A percentile compares a stretch with the other conserved stretches of the same genome.
Evolutionary conservation across 2,888 invertebrate genomes (phyloP).

Genomic region (Amblyjoppa fuscipennis): DNA sequence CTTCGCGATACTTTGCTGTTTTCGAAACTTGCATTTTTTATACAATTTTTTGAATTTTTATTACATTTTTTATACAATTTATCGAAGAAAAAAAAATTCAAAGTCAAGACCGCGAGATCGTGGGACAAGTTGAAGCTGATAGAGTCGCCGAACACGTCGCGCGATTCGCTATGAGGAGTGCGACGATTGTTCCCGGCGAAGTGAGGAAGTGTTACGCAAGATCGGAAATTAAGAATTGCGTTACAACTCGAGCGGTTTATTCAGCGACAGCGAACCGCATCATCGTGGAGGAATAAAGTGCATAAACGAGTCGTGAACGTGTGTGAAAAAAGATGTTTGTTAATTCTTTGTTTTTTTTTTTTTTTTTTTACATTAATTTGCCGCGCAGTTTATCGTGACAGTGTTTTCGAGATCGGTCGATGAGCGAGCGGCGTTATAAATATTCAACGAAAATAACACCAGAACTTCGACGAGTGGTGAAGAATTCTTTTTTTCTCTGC

Average conservation of each 20-base stretch:
- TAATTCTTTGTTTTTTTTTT: constrained; percentile 1
- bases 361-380: constrained; percentile 8
- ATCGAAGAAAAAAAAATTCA: not conserved
- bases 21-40: not conserved
- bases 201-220: constrained; percentile 40
- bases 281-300: constrained; percentile 13
- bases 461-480: constrained; percentile 5
- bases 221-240: constrained; percentile 56
- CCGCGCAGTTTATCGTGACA: constrained; percentile 13
- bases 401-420: constrained; percentile 22
- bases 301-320: constrained; percentile 4
- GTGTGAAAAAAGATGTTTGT: constrained; percentile 10
- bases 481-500: constrained; percentile 48
- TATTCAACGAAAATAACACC: constrained; percentile 28
- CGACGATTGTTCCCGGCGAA: constrained; percentile 24
- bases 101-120: not conserved
- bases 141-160: not conserved
- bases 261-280: not conserved
- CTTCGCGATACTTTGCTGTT: constrained; percentile 37
- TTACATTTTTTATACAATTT: not conserved
- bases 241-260: constrained; percentile 3
- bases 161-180: constrained; percentile 6
- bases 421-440: constrained; percentile 33
- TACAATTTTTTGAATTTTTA: not conserved
- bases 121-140: not conserved